Base-by-base conservation (phyloP, 2,888 invertebrate species). In the Drosophila yooni region DNA sequence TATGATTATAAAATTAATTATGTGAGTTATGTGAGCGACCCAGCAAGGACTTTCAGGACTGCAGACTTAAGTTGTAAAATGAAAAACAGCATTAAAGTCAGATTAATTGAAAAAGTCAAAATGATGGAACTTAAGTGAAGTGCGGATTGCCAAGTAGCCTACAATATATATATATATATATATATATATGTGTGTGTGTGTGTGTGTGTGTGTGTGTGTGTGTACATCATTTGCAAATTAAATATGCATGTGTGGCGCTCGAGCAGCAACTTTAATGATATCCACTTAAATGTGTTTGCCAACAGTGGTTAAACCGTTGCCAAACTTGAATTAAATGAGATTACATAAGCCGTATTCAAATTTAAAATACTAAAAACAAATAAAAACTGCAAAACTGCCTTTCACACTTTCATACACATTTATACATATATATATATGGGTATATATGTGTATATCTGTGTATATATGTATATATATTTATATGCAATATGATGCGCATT, bases 181-280 rank as follows among this genome's bases (percentile, higher is more conserved):
- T 58, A 46, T 21, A 13, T 8, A 10, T 11, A 11, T 36, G 4
- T 27, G 33, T 53, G 6, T 27, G 25, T 48, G 48, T 25, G 7
- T 50, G 10, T 18, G 10, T 29, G 18, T 48, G 48, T 25, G 7
- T 50, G 10, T 29, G 10, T 29, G 18, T 6, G 18, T 36, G 5
- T 21, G 34, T 56, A 18, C 10, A 36, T 48, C 11, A 65, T 56
- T 36, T 27, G 54, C 18, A 67, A 48, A 63, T 63, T 48, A 67
- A 67, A 53, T 67, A 54, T 48, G 31, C 52, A 21, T n/a, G 7
- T 25, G 33, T 63, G 46, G 34, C 46, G 40, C 56, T 43, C 43
- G 33, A 48, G 59, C 48, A 48, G 34, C 46, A 33, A 34, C 33
- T 43, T 43, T 21, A 29, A 56, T 43, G 31, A 56, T 18, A 51